Conservation (phyloP, 2,888 invertebrate species). For the Ganaspis brasiliensis region DNA sequence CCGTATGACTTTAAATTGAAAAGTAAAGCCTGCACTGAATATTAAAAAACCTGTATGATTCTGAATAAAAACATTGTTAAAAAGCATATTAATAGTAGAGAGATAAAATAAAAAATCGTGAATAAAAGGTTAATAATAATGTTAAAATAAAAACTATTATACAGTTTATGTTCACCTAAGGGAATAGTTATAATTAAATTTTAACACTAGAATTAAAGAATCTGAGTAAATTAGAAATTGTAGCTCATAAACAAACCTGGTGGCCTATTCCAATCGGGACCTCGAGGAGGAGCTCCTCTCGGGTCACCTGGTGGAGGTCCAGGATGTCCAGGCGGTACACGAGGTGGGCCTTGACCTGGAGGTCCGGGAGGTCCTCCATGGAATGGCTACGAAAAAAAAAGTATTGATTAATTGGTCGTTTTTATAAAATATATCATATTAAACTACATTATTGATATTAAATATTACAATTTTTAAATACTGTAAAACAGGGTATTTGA, state of each 20-base stretch:
- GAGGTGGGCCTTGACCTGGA: slow-evolving; percentile 81
- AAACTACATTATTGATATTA: too few relatives aligned
- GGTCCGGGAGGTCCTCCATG: slow-evolving; percentile 83
- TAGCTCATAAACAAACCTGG: slow-evolving; percentile 81
- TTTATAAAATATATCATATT: too few relatives aligned
- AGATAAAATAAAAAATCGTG: not conserved
- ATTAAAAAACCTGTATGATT: not conserved
- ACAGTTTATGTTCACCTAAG: not conserved
- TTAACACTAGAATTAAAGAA: too few relatives aligned
- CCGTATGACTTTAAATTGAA: too few relatives aligned
- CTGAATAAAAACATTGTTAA: not conserved
- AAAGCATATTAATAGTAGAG: too few relatives aligned
- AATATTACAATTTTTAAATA: too few relatives aligned
- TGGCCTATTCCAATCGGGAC: slow-evolving; percentile 88
- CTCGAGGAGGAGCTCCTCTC: slow-evolving; percentile 82
- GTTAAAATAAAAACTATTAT: too few relatives aligned
- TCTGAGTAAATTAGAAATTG: too few relatives aligned
- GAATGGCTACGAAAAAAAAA: slow-evolving; percentile 77
- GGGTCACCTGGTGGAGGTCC: slow-evolving; percentile 84
- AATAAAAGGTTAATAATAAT: not conserved
- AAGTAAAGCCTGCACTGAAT: too few relatives aligned
- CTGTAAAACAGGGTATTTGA: too few relatives aligned
- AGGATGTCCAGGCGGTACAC: slow-evolving; percentile 82
- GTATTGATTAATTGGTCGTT: too few relatives aligned
- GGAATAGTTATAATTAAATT: too few relatives aligned